Evolutionary conservation across 2,888 invertebrate genomes (phyloP).

Genomic region (Dilophus febrilis): DNA sequence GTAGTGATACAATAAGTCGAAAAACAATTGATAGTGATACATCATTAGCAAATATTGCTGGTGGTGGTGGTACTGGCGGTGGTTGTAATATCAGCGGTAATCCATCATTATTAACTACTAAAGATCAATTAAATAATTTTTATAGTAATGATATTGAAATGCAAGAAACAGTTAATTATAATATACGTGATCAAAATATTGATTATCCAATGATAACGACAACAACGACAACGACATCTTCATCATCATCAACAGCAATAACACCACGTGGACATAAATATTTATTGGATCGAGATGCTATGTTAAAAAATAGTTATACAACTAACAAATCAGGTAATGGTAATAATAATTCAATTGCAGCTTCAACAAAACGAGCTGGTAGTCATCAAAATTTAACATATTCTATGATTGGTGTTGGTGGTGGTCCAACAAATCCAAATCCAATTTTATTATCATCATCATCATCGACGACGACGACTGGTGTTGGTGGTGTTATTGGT

Average conservation of each 20-base stretch:
- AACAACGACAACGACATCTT: slow-evolving; percentile 9
- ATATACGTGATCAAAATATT: slow-evolving; percentile 17
- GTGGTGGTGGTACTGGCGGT: no score
- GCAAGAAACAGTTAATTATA: slow-evolving; percentile 15
- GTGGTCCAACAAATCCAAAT: background rate
- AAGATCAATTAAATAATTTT: slow-evolving; percentile 2
- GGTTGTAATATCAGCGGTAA: no score
- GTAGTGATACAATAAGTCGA: slow-evolving; percentile 11
- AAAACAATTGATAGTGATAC: slow-evolving; percentile 9
- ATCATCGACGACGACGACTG: background rate
- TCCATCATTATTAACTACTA: background rate
- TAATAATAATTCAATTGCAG: background rate
- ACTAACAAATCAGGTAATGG: no score
- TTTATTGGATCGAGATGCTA: no score
- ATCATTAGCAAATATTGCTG: slow-evolving; percentile 4
- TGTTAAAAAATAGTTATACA: no score
- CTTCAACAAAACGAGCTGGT: slow-evolving; percentile 10
- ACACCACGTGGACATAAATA: no score
- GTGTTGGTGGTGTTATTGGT: background rate
- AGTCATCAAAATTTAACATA: slow-evolving; percentile 15
- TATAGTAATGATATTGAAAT: slow-evolving; percentile 12
- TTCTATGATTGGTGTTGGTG: slow-evolving; percentile 1
- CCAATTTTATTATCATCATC: slow-evolving; percentile 4
- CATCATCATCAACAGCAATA: slow-evolving; percentile 4
- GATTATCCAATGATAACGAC: slow-evolving; percentile 14